Base-by-base conservation (phyloP, 1,140 invertebrate species). In the Leptinotarsa defecta region DNA sequence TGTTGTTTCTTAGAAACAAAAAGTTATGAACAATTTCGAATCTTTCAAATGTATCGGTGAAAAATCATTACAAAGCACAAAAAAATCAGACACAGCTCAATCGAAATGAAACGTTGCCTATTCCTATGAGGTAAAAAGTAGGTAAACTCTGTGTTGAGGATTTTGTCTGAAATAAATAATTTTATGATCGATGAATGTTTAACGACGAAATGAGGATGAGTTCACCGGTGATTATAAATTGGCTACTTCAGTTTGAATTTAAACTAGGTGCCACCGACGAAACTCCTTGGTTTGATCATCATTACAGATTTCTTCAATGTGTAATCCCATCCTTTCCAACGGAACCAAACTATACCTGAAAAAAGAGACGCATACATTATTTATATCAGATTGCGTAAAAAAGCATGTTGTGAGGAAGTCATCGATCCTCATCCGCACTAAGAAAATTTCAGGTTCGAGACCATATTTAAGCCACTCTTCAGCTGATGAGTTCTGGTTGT, bases 271-370 rank as follows among this genome's bases (percentile, higher is more conserved):
- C 78, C 78, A 62, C 61, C 49, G 24, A 90, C 87, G 74, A 88
- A 86, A 69, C 90, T 90, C 85, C 91, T 92, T 43, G 94, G 94
- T 85, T 94, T 93, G 81, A 96, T 96, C 94, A 96, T 95, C 94
- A 96, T 95, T 62, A 90, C 92, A 0, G 95, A 94, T 80, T 91
- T 92, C 85, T 96, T 96, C 74, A 97, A 85, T 13, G 94, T 96
- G 86, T 96, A 96, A 84, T 96, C 95, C 95, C 95, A 96, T 71
- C 95, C 95, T 88, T 94, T 91, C 95, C 95, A 96, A 79, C 94
- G 91, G 90, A 96, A 96, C 95, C 95, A 96, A 4, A 96, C 95
- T 78, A 96, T 96, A 80, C 94, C 93, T 94, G 85, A 27, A 83
- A 84, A 15, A 70, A 68, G 65, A 79, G 43, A 72, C 6, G 74